Conservation (phyloP, 2,888 invertebrate genomes). For the Noctua janthe region DNA sequence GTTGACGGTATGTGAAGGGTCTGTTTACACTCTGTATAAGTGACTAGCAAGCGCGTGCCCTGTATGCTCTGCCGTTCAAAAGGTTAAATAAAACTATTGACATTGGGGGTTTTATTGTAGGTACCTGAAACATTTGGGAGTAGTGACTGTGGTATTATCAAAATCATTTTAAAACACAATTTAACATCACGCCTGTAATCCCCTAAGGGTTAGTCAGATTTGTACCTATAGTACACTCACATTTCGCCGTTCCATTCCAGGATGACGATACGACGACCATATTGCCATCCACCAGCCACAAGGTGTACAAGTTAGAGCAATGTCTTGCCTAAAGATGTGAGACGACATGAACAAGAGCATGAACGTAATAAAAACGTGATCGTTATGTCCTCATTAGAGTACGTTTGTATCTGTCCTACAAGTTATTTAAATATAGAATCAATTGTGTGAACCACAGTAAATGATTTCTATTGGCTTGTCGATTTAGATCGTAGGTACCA, state of each 20-base stretch:
- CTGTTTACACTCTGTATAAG: too few relatives aligned
- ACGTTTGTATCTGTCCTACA: constrained; percentile 1
- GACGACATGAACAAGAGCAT: background rate
- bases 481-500: constrained; percentile 26
- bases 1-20: too few relatives aligned
- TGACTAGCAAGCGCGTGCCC: too few relatives aligned
- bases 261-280: background rate
- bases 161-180: too few relatives aligned
- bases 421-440: background rate
- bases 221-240: background rate
- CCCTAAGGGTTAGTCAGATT: too few relatives aligned
- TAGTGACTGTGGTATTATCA: too few relatives aligned
- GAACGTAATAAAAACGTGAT: background rate
- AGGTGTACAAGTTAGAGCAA: background rate
- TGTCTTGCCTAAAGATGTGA: background rate
- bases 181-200: too few relatives aligned
- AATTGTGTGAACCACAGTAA: constrained; percentile 31
- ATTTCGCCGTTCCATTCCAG: background rate
- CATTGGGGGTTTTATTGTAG: background rate
- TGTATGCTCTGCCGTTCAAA: too few relatives aligned
- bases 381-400: background rate
- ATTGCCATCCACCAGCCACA: background rate
- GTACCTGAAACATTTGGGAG: background rate
- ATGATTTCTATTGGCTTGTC: constrained; percentile 38
- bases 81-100: too few relatives aligned